Base-by-base conservation (phyloP, 2,888 invertebrate species). In the Chymomyza amoena region DNA sequence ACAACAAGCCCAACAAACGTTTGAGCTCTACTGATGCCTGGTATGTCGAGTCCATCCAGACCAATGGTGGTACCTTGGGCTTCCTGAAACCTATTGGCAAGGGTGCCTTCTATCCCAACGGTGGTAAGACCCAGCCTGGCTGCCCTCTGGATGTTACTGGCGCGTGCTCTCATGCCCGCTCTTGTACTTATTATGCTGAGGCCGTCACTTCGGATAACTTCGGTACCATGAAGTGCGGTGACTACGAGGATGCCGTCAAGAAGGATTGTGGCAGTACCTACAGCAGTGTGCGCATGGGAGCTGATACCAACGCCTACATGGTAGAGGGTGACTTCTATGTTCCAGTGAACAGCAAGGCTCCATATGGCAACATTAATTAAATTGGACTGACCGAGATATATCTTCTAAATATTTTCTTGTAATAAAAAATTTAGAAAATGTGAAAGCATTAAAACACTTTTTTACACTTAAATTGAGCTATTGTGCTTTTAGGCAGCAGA, bases 81-180 rank as follows among this genome's bases (percentile, higher is more conserved):
- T 91, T 90, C 79, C 78, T 89, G 9, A 71, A 84, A 56, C 91
- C 91, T 10, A 88, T 91, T 64, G 91, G 91, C 57, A 92, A 92
- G 90, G 92, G 92, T 85, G 92, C 92, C 85, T 92, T 93, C 91
- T 93, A 93, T 91, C 93, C 93, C 89, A 93, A 92, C 91, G 91
- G 91, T 76, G 91, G 92, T 90, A 91, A 93, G 91, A 91, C 91
- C 90, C 93, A 93, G 91, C 90, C 92, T 78, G 92, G 93, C 89
- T 93, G 93, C 91, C 90, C 90, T 77, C 75, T 87, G 75, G 91
- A 90, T 88, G 66, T 90, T 51, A 83, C 89, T 66, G 91, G 90
- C 66, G 72, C 81, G 28, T 93, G 93, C 84, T 88, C 93, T 20
- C 93, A 93, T 74, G 77, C 79, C 2, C 89, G 93, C 66, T 89